Base-by-base conservation (phyloP, 2,888 invertebrate species). In the Noctua pronuba region DNA sequence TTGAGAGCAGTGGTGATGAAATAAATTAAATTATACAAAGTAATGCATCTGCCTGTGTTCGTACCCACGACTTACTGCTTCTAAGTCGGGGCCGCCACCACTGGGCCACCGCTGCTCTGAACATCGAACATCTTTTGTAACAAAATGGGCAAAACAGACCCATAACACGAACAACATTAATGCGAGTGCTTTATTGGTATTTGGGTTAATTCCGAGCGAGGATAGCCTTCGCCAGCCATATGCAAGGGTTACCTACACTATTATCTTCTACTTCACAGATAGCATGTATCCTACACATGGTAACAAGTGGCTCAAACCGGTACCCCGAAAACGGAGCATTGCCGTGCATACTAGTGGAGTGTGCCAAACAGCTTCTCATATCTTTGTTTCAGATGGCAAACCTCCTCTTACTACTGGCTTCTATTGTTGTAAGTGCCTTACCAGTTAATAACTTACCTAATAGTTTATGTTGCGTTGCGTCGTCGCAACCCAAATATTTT, bases 351-450 rank as follows among this genome's bases (percentile, higher is more conserved):
- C 88, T 91, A 65, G 88, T 94, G 13, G 87, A 91, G 31, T 88
- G 91, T 0, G 77, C 93, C 67, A 88, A 92, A 13, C 82, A 86
- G 2, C 72, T 94, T 8, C 88, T 95, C 4, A 75, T 91, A 2
- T 87, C 90, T 6, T 66, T 95, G 52, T 95, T 94, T 85, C 93
- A 94, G 73, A 87, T 93, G 82, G 95, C 95, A 3, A 96, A 95
- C 71, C 46, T 94, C 18, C 64, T 94, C 31, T 89, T 95, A 49
- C 82, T 96, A 2, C 76, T 94, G 0, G 94, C 93, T 28, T 90
- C 93, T 28, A 66, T 93, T 21, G 79, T 94, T 80, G 96, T 95
- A 75, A 93, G 94, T 70, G 21, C 4, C 28, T 16, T 77, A 68
- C 0, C 52, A 6, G 4, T 58, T 11, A 28, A 16, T 35, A 24